These are phyloP conservation scores for Perizoma flavofasciatum DNA, from an alignment of 2,888 invertebrate species.

Conservation along the genomic window DNA sequence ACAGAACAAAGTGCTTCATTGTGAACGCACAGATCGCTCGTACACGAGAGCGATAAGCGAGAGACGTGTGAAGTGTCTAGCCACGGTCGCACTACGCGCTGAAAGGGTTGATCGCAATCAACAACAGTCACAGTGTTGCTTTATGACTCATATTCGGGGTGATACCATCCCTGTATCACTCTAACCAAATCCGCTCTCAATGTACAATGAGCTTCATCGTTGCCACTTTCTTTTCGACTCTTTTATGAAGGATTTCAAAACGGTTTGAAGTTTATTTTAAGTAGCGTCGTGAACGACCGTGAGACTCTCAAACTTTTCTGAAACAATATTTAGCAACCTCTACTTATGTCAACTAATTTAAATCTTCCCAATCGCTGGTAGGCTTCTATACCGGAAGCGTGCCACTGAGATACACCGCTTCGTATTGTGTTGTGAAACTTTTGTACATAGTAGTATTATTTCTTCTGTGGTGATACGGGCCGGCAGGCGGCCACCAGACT, in stretches of 20 bases:
- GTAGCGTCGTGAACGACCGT: no score
- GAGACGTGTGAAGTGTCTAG: constrained; percentile 40
- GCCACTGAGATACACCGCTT: no score
- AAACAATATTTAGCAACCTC: no score
- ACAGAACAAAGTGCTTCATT: constrained; percentile 30
- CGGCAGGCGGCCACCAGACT: constrained; percentile 26
- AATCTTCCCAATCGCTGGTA: no score
- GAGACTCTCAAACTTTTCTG: no score
- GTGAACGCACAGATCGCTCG: constrained; percentile 37
- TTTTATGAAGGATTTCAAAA: no score
- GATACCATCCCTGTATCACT: constrained; percentile 15
- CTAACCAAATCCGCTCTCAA: neutral
- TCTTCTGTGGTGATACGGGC: constrained; percentile 26
- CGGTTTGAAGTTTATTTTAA: no score
- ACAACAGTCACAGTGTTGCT: constrained; percentile 39
- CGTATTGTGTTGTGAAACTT: constrained; percentile 10
- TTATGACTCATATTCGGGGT: constrained; percentile 36
- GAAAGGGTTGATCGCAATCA: constrained; percentile 42
- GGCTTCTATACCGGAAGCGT: no score
- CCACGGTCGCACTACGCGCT: constrained; percentile 36
- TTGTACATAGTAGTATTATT: constrained; percentile 9
- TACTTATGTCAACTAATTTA: no score
- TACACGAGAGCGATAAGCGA: constrained; percentile 32
- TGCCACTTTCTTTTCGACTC: no score
- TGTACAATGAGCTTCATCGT: constrained; percentile 1